Evolutionary conservation across 2,888 invertebrate genomes (phyloP).

Genomic region (Escarpia spicata): DNA sequence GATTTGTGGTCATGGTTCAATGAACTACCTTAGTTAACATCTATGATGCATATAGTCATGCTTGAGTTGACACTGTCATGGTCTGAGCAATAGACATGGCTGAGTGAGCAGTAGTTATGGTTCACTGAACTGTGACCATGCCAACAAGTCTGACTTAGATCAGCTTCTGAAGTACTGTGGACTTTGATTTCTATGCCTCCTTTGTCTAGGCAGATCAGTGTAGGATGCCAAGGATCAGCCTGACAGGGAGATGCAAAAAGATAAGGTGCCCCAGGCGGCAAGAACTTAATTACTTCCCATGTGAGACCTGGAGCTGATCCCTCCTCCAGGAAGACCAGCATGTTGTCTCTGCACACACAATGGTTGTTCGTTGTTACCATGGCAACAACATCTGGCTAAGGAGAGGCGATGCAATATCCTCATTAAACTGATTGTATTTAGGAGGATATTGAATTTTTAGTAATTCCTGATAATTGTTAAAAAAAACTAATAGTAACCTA

Average conservation of each 20-base stretch:
- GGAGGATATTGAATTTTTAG: not conserved
- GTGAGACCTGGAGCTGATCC: not conserved
- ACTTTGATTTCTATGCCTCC: not conserved
- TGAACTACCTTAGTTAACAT: not conserved
- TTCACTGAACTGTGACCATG: constrained; percentile 7
- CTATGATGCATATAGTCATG: not conserved
- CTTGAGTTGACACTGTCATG: not conserved
- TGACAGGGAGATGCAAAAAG: not conserved
- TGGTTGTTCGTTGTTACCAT: not conserved
- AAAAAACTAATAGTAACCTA: not conserved
- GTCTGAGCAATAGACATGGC: not conserved
- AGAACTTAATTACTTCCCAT: not conserved
- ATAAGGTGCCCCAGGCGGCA: not conserved
- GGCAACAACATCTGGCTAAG: not conserved
- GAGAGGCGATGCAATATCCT: not conserved
- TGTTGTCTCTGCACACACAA: not conserved
- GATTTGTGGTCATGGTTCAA: not conserved
- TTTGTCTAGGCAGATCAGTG: not conserved
- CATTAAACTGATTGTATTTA: not conserved
- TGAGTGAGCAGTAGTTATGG: not conserved
- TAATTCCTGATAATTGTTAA: not conserved
- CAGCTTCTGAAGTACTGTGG: not conserved
- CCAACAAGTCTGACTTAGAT: not conserved
- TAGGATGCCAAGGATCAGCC: not conserved
- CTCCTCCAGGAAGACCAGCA: not conserved